Evolutionary conservation across 2,888 invertebrate species (phyloP), one percentile per base, ranked within the genome.

Genomic region (Aquatica leii): DNA sequence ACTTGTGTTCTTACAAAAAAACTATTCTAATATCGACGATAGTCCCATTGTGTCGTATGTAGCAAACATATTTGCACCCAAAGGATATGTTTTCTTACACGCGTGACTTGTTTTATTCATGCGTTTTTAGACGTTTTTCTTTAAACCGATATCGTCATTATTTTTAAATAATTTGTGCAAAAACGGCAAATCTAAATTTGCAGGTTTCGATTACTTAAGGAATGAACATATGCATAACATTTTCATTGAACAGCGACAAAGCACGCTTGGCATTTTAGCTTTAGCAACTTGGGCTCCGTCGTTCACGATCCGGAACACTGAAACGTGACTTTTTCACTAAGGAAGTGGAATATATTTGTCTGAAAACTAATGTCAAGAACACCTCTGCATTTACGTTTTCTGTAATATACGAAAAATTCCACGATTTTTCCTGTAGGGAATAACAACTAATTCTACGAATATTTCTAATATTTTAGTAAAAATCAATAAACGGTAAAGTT

Each of bases 71-170:
- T 65, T 65, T 65, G 66, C 62, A 67, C 69, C 68, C 68, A 49
- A 59, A 66, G 69, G 70, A 71, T 68, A 62, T 62, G 61, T 68
- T 56, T 65, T 65, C 61, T 57, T 55, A 62, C 20, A 43, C 70
- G 69, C 73, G 72, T 72, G 73, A 73, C 70, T 62, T 71, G 71
- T 65, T 59, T 72, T 72, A 72, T 73, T 71, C 71, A 57, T 62
- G 31, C 17, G 43, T 43, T 50, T 41, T 50, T n/a, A n/a, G n/a
- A n/a, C n/a, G n/a, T n/a, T n/a, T n/a, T n/a, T n/a, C n/a, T n/a
- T n/a, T n/a, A n/a, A n/a, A n/a, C n/a, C n/a, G n/a, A n/a, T n/a
- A n/a, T n/a, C n/a, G n/a, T n/a, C n/a, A n/a, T n/a, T n/a, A n/a
- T n/a, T n/a, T n/a, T n/a, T n/a, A n/a, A n/a, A n/a, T n/a, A n/a